Percentiles rank a stretch among this genome's conserved stretches.
phyloP scores from a whole-genome alignment of 2,113 vertebrate genomes.

The Hypomesus transpacificus region DNA sequence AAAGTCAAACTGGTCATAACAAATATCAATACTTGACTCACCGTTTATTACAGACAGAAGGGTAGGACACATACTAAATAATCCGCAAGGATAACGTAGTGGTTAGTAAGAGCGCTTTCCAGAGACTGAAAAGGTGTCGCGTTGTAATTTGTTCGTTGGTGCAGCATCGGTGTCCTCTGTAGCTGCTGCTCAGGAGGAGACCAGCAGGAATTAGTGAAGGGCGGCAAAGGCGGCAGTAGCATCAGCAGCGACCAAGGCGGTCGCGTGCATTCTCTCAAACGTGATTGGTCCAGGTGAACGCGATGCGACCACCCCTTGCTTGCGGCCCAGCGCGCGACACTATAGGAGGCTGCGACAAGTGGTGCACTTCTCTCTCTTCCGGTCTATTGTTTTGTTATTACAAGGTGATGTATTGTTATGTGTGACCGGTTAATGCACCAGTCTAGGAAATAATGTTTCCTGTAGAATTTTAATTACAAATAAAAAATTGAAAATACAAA shows the following conservation, averaged over 20 bases:
- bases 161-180: conserved; percentile 10
- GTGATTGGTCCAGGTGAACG: conserved; percentile 63
- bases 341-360: conserved; percentile 8
- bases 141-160: background rate
- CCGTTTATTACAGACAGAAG: background rate
- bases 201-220: conserved; percentile 26
- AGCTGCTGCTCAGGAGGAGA: conserved; percentile 8
- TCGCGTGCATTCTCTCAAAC: conserved; percentile 33
- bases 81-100: conserved; percentile 35
- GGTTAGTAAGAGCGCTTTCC: conserved; percentile 42
- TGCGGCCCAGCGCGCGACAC: background rate
- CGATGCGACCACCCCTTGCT: conserved; percentile 34
- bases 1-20: background rate
- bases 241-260: conserved; percentile 24
- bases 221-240: conserved; percentile 11
- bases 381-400: background rate
- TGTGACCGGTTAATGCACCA: background rate
- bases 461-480: too few species aligned
- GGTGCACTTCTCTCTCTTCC: conserved; percentile 22
- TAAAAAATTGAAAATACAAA: too few species aligned
- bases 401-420: background rate
- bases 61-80: conserved; percentile 7
- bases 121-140: conserved; percentile 35
- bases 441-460: too few species aligned
- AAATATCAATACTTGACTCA: background rate